Evolutionary conservation across 2,113 vertebrate species (phyloP).

Genomic region (Gavia stellata): DNA sequence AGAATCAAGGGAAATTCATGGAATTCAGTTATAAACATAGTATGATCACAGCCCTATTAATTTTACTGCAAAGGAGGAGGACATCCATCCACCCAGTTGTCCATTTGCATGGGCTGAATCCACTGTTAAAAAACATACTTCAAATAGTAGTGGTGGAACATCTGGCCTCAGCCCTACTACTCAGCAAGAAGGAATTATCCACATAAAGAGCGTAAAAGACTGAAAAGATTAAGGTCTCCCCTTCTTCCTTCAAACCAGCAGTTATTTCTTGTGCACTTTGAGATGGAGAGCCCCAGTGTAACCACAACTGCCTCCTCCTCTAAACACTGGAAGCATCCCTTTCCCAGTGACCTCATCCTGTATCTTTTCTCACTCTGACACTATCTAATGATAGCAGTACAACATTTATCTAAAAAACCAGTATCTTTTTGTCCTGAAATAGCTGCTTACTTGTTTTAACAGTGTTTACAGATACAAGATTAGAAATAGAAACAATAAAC

Average conservation of each 20-base stretch:
- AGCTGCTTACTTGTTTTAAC: neutral
- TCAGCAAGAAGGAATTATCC: neutral
- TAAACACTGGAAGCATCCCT: neutral
- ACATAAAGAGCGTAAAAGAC: rapidly evolving
- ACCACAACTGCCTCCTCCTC: neutral
- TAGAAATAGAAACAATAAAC: neutral
- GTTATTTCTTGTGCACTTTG: neutral
- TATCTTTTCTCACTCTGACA: neutral
- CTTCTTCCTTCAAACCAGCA: neutral
- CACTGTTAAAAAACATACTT: neutral
- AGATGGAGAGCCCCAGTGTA: neutral
- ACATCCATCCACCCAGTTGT: neutral
- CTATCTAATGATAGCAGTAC: neutral
- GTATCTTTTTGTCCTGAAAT: neutral
- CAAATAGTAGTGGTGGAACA: neutral
- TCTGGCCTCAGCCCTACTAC: neutral
- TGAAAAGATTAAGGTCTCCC: neutral
- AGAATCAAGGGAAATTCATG: neutral
- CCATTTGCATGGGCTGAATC: neutral
- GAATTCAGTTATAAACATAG: neutral
- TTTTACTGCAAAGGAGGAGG: neutral
- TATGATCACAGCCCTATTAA: neutral
- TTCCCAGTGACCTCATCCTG: neutral
- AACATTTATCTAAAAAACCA: neutral
- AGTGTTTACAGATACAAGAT: neutral